A percentile compares a stretch with the other conserved stretches of the same genome.
Conservation (phyloP, 2,888 invertebrate species). For the Euplexia lucipara region DNA sequence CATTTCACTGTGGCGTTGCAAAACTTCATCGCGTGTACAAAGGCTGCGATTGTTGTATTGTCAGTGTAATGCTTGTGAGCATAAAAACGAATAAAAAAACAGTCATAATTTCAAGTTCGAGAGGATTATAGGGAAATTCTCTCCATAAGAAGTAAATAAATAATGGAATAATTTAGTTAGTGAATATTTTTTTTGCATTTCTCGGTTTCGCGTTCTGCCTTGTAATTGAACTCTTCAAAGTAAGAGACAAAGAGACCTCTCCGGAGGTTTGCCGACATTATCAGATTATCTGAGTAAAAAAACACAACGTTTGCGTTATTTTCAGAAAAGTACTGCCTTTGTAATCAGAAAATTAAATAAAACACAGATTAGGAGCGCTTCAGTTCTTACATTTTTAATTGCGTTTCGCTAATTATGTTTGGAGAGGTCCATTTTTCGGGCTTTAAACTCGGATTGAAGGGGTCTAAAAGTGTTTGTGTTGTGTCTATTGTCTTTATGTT, state of each 20-base stretch:
- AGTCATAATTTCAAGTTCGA: background rate
- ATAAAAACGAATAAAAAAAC: slow-evolving; percentile 25
- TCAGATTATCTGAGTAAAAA: slow-evolving; percentile 66
- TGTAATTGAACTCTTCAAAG: slow-evolving; percentile 60
- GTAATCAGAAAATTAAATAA: slow-evolving; percentile 68
- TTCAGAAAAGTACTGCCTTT: slow-evolving; percentile 61
- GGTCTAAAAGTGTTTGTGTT: slow-evolving; percentile 58
- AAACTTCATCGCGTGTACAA: slow-evolving; percentile 31
- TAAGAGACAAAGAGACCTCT: slow-evolving; percentile 57
- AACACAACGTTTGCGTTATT: slow-evolving; percentile 62
- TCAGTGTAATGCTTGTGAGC: slow-evolving; percentile 19
- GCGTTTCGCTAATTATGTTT: slow-evolving; percentile 65
- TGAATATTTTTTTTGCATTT: slow-evolving; percentile 32
- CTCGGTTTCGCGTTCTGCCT: slow-evolving; percentile 33
- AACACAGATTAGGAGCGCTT: slow-evolving; percentile 66
- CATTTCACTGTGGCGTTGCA: slow-evolving; percentile 7
- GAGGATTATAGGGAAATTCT: slow-evolving; percentile 19
- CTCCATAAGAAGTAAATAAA: slow-evolving; percentile 40
- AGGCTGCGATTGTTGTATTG: slow-evolving; percentile 24
- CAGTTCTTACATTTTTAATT: slow-evolving; percentile 68
- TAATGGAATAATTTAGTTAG: slow-evolving; percentile 41
- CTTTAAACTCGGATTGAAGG: slow-evolving; percentile 61
- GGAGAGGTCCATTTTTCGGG: slow-evolving; percentile 57
- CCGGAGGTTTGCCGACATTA: slow-evolving; percentile 62
- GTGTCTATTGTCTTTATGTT: slow-evolving; percentile 48